Base-by-base conservation (phyloP, 2,888 invertebrate genomes). In the Corbicula japonica region DNA sequence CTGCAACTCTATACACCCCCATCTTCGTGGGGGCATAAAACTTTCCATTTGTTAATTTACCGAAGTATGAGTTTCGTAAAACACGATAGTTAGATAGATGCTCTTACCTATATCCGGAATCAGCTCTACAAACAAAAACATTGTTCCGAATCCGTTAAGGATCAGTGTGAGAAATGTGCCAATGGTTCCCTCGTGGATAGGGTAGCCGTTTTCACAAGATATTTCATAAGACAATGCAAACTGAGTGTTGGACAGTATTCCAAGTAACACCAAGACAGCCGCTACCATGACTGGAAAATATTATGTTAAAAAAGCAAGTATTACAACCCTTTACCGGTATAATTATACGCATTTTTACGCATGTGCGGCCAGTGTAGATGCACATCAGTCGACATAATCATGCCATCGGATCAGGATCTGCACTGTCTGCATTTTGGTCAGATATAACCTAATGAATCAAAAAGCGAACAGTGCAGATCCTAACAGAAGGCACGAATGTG, bases 131-230 rank as follows among this genome's bases (percentile, higher is more conserved):
- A 56, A 15, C 10, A 56, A 35, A 34, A 56, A 56, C 1, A 15
- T 2, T 1, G 35, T 35, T n/a, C 34, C n/a, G 2, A 15, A 15
- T 21, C 34, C 56, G 21, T 56, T 56, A 1, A 56, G 21, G 2
- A 56, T 35, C 1, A 56, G 12, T 56, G 56, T 56, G 21, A 56
- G 10, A 21, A 56, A 32, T 1, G 56, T 56, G n/a, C 56, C 56
- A n/a, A 56, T 56, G 12, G 35, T 32, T n/a, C 56, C 56, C 35
- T 56, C 56, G 18, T 56, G 56, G 32, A 56, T 56, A 12, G 56
- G 56, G 35, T 56, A 56, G 32, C 56, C 56, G 32, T 10, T 56
- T 56, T 56, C 56, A 56, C 56, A 56, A 15, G 56, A 32, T 56
- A 56, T 10, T 18, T 56, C 56, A 21, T 56, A 56, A 10, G 56